A percentile compares a stretch with the other conserved stretches of the same genome.
These are phyloP conservation scores for Cephus pygmeus DNA, from an alignment of 2,888 invertebrate species.

Conservation along the genomic window DNA sequence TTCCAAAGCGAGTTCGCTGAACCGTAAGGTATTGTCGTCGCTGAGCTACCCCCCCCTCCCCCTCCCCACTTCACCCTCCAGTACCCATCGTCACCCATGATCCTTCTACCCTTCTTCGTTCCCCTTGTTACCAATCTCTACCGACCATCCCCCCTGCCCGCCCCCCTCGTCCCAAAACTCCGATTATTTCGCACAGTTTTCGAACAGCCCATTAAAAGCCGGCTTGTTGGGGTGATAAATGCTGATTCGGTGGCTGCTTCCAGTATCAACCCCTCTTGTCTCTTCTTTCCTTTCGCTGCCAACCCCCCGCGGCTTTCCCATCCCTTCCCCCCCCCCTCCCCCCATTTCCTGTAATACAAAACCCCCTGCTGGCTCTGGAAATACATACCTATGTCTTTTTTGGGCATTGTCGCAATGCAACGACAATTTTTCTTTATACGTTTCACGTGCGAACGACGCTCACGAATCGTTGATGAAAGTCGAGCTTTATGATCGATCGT, in stretches of 20 bases:
- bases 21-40: slow-evolving; percentile 58
- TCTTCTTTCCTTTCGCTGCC: slow-evolving; percentile 16
- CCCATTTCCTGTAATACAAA: neutral
- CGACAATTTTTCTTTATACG: neutral
- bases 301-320: slow-evolving; percentile 31
- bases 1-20: slow-evolving; percentile 48
- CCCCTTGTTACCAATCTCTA: slow-evolving; percentile 19
- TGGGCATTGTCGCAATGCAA: neutral
- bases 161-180: slow-evolving; percentile 20
- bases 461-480: neutral
- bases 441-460: neutral
- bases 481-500: neutral
- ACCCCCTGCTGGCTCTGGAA: neutral
- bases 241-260: slow-evolving; percentile 50
- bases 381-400: neutral
- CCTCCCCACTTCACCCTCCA: slow-evolving; percentile 19
- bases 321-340: neutral
- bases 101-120: neutral
- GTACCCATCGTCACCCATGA: neutral
- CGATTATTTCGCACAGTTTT: slow-evolving; percentile 61
- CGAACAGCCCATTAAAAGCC: slow-evolving; percentile 59
- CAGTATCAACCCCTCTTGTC: slow-evolving; percentile 9
- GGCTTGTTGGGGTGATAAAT: slow-evolving; percentile 57
- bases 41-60: slow-evolving; percentile 22
- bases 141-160: slow-evolving; percentile 25